Percentiles rank a stretch among this genome's conserved stretches.
phyloP scores from a whole-genome alignment of 2,797 vertebrate species.

The Rhynchotus rufescens region DNA sequence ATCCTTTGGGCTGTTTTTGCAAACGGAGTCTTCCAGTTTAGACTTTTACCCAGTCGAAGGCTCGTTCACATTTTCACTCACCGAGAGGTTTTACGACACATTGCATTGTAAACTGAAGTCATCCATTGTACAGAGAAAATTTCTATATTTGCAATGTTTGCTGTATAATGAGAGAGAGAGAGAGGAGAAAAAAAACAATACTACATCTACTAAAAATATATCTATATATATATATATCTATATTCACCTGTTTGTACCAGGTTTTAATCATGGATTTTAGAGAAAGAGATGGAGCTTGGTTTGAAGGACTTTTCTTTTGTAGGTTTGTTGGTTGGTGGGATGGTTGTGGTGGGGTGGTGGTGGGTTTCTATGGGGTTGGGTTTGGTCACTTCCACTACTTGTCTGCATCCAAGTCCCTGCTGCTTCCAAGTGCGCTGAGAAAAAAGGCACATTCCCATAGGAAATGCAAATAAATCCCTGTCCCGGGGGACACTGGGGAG shows the following conservation, averaged over 20 bases:
- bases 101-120: slow-evolving; percentile 82
- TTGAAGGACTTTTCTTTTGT: slow-evolving; percentile 73
- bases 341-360: not conserved
- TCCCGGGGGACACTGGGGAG: not conserved
- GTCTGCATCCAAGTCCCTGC: slow-evolving; percentile 72
- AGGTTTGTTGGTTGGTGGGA: slow-evolving; percentile 1
- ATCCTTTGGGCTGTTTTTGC: slow-evolving; percentile 77
- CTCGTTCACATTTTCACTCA: slow-evolving; percentile 76
- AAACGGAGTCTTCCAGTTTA: slow-evolving; percentile 81
- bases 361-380: slow-evolving; percentile 16
- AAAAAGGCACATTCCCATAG: slow-evolving; percentile 67
- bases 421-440: slow-evolving; percentile 77
- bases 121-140: slow-evolving; percentile 92
- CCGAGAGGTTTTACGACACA: slow-evolving; percentile 73
- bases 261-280: slow-evolving; percentile 88
- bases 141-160: slow-evolving; percentile 98
- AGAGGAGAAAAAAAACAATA: slow-evolving; percentile 75
- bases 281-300: slow-evolving; percentile 77
- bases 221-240: slow-evolving; percentile 74
- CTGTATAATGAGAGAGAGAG: slow-evolving; percentile 88
- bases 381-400: slow-evolving; percentile 69
- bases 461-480: not conserved
- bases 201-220: slow-evolving; percentile 83
- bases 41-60: slow-evolving; percentile 73
- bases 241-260: slow-evolving; percentile 85